A percentile compares a stretch with the other conserved stretches of the same genome.
These are phyloP conservation scores for Myotis daubentonii DNA, from an alignment of 2,797 vertebrate species.

Conservation along the genomic window DNA sequence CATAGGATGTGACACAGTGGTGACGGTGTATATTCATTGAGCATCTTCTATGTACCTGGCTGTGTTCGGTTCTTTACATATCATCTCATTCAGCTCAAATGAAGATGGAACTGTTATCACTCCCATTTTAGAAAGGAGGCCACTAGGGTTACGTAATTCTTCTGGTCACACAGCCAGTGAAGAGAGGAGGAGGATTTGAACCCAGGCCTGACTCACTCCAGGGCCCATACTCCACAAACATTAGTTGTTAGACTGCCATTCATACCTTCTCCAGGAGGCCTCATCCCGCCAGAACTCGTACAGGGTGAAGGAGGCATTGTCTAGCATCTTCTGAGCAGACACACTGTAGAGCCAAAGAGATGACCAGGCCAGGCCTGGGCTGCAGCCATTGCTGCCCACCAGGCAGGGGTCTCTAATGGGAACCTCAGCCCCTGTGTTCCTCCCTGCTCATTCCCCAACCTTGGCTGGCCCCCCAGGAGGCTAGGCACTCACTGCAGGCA, in stretches of 20 bases:
- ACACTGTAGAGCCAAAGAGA: slow-evolving; percentile 87
- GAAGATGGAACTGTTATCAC: background rate
- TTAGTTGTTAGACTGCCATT: background rate
- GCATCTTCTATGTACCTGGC: background rate
- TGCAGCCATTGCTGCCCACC: background rate
- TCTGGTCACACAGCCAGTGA: background rate
- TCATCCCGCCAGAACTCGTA: slow-evolving; percentile 89
- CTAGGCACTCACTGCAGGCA: slow-evolving; percentile 93
- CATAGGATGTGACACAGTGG: background rate
- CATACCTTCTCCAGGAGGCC: slow-evolving; percentile 87
- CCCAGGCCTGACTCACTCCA: background rate
- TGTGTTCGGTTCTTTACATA: background rate
- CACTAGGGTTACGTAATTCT: background rate
- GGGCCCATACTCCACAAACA: background rate
- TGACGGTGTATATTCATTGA: background rate
- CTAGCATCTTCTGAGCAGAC: slow-evolving; percentile 91
- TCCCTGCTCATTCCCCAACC: background rate
- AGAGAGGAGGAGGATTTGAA: background rate
- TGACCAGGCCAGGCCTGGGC: background rate
- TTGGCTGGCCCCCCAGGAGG: background rate
- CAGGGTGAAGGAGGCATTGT: slow-evolving; percentile 83
- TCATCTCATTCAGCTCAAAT: background rate
- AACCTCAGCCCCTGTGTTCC: background rate
- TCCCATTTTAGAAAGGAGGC: slow-evolving; percentile 11
- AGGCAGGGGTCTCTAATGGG: background rate